These are phyloP conservation scores for Cyrtonyx montezumae DNA, from an alignment of 2,113 vertebrate genomes.

Conservation along the genomic window DNA sequence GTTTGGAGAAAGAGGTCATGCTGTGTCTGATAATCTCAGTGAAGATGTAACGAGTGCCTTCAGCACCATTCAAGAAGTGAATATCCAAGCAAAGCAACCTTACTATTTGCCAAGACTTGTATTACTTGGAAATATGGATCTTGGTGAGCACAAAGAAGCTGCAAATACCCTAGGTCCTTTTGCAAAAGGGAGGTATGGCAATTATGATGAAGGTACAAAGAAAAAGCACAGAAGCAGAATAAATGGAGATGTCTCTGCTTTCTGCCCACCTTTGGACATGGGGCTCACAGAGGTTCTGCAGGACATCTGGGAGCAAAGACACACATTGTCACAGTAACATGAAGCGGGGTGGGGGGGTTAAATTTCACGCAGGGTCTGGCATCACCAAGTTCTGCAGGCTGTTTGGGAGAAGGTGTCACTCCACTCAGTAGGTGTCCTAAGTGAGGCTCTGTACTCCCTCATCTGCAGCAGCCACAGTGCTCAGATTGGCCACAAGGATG, in stretches of 20 bases:
- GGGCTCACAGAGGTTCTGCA: neutral
- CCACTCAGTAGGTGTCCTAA: neutral
- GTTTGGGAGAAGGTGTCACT: neutral
- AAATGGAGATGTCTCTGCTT: neutral
- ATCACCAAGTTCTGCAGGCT: neutral
- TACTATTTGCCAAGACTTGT: neutral
- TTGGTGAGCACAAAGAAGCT: neutral
- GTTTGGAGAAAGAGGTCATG: neutral
- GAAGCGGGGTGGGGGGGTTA: accelerated
- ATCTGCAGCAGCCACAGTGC: neutral
- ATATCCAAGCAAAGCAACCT: no score
- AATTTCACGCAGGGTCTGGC: neutral
- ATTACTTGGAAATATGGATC: neutral
- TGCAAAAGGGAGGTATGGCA: neutral
- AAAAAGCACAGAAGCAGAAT: neutral
- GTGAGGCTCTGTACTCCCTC: neutral
- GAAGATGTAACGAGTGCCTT: neutral
- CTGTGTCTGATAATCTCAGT: neutral
- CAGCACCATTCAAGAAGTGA: neutral
- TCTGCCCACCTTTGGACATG: neutral
- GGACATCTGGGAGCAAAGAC: neutral
- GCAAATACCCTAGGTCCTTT: neutral
- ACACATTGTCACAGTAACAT: neutral
- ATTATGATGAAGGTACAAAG: accelerated
- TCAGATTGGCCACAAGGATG: neutral